phyloP scores from a whole-genome alignment of 2,113 vertebrate genomes.

The Chaetops frenatus region DNA sequence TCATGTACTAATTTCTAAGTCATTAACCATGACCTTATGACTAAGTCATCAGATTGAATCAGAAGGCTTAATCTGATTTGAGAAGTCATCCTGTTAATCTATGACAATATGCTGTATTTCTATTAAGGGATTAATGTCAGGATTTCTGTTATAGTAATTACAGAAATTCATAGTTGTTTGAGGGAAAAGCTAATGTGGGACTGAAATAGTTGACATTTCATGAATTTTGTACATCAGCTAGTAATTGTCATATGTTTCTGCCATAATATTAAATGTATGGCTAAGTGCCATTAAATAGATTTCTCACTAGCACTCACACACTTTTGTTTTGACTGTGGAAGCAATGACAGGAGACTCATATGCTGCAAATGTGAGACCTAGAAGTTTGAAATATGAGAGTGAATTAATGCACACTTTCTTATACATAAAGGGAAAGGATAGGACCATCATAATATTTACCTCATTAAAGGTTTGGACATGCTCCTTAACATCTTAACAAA shows the following conservation, averaged over 20 bases:
- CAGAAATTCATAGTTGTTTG: not conserved
- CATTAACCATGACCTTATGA: not conserved
- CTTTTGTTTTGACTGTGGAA: not conserved
- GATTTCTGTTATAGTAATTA: not conserved
- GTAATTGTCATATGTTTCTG: not conserved
- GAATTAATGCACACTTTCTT: not conserved
- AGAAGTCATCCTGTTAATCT: not conserved
- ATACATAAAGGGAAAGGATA: not conserved
- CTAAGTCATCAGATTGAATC: not conserved
- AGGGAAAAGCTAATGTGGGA: not conserved
- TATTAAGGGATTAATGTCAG: accelerated
- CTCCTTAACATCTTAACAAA: not conserved
- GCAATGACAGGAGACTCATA: not conserved
- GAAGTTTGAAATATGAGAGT: not conserved
- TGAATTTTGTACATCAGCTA: not conserved
- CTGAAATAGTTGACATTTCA: not conserved
- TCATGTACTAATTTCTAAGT: not conserved
- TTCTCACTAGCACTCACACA: not conserved
- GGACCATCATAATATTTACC: not conserved
- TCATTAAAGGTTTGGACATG: not conserved
- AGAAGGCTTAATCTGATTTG: not conserved
- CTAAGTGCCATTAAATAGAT: not conserved
- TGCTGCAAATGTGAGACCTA: not conserved
- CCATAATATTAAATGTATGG: not conserved
- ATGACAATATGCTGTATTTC: not conserved